A percentile compares a stretch with the other conserved stretches of the same genome.
Conservation (phyloP, 2,113 vertebrate species). For the Kryptolebias marmoratus region DNA sequence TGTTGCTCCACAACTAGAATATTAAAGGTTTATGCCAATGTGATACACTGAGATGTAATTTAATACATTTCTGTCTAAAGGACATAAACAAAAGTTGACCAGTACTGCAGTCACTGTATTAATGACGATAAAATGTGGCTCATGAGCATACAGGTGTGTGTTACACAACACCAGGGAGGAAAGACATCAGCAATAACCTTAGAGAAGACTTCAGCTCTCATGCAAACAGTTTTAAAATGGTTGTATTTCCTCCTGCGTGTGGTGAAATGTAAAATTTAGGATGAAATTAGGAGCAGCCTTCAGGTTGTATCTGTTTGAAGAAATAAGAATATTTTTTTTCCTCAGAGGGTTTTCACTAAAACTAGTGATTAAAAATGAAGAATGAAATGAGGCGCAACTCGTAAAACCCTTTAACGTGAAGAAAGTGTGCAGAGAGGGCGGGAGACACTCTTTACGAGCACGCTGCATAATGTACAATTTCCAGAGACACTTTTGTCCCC, state of each 20-base stretch:
- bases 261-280: not conserved
- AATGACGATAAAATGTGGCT: no score
- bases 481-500: slow-evolving; percentile 11
- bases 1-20: no score
- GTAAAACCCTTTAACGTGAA: slow-evolving; percentile 51
- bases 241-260: no score
- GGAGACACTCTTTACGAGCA: slow-evolving; percentile 41
- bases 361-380: slow-evolving; percentile 62
- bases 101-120: no score
- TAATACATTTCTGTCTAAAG: not conserved
- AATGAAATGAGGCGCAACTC: slow-evolving; percentile 35
- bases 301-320: slow-evolving; percentile 15
- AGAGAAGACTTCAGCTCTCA: no score
- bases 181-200: no score
- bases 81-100: no score
- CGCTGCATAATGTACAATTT: slow-evolving; percentile 47
- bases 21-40: not conserved
- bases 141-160: no score
- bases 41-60: not conserved
- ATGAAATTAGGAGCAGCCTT: slow-evolving; percentile 4
- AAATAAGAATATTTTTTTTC: slow-evolving; percentile 22
- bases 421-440: slow-evolving; percentile 28
- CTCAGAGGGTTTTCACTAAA: slow-evolving; percentile 32
- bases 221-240: no score
- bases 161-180: no score